Evolutionary conservation across 1,140 invertebrate genomes (phyloP), one percentile per base, ranked within the genome.

Genomic region (Ceratina australensis): DNA sequence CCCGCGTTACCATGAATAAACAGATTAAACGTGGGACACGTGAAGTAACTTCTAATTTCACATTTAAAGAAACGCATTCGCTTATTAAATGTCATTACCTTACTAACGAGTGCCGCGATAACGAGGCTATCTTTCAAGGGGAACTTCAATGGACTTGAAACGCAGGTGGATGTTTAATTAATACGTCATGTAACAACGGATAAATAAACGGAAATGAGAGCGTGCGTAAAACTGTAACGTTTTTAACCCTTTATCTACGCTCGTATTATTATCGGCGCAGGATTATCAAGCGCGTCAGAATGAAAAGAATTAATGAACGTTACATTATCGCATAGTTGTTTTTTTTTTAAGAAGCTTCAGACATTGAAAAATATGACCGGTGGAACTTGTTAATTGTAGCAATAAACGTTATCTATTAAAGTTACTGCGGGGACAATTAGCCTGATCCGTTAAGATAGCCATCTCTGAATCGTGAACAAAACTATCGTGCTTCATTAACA

Each of bases 21-120:
- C 28, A 13, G 10, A 52, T 3, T 3, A 15, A 74, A 50, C 13
- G 22, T 18, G 15, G 12, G 42, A 22, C 26, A 16, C 50, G 22
- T 28, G 24, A 15, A 2, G 3, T 28, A 64, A 78, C 72, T 64
- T 72, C 49, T 22, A 67, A 50, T 22, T 12, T 22, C 22, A 15
- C 20, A n/a, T 42, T 63, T 12, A 24, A 24, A n/a, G n/a, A 49
- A 0, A 8, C n/a, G 52, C 8, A 2, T 3, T 18, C 52, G 52
- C 52, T 54, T 42, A 42, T 42, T 42, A 42, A 42, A 42, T n/a
- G n/a, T n/a, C n/a, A n/a, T 42, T 42, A 42, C 33, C 33, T 42
- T 42, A 42, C 33, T 42, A 42, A 42, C 33, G 33, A 42, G 33
- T 3, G 8, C 0, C 33, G 33, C 10, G 33, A 42, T 42, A 8